Conservation (phyloP, 2,888 invertebrate species). For the Lottia scabra region DNA sequence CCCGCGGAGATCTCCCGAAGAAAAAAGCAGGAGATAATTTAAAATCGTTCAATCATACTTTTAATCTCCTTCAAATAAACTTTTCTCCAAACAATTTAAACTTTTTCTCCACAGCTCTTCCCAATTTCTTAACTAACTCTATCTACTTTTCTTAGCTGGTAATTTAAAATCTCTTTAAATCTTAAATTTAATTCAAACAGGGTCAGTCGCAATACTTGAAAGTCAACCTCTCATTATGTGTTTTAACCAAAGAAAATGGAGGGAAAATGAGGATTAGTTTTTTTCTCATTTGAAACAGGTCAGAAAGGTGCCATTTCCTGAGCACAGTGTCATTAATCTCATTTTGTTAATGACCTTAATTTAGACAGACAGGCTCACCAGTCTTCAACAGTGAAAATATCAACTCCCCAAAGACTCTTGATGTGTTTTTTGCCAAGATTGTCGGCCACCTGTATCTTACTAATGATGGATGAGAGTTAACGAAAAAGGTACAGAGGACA, state of each 20-base stretch:
- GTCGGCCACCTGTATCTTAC: too few species aligned
- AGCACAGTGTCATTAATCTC: neutral
- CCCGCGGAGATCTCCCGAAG: neutral
- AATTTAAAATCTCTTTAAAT: too few species aligned
- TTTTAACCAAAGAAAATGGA: neutral
- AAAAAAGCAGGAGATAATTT: neutral
- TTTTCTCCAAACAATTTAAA: neutral
- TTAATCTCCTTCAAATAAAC: neutral
- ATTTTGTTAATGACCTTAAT: neutral
- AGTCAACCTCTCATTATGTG: neutral
- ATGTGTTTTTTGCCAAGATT: too few species aligned
- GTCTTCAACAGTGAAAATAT: neutral
- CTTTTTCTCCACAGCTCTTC: too few species aligned
- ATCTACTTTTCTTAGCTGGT: too few species aligned
- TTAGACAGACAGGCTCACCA: neutral
- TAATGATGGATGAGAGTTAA: too few species aligned
- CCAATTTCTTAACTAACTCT: too few species aligned
- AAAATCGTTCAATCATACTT: constrained; percentile 4
- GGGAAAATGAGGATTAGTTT: neutral
- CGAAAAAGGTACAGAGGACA: too few species aligned
- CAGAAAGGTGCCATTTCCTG: constrained; percentile 1
- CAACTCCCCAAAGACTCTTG: neutral
- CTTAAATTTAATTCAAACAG: neutral
- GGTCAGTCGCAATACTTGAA: neutral
- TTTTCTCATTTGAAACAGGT: neutral